Evolutionary conservation across 2,888 invertebrate species (phyloP), one percentile per base, ranked within the genome.

Genomic region (Hemaris fuciformis): DNA sequence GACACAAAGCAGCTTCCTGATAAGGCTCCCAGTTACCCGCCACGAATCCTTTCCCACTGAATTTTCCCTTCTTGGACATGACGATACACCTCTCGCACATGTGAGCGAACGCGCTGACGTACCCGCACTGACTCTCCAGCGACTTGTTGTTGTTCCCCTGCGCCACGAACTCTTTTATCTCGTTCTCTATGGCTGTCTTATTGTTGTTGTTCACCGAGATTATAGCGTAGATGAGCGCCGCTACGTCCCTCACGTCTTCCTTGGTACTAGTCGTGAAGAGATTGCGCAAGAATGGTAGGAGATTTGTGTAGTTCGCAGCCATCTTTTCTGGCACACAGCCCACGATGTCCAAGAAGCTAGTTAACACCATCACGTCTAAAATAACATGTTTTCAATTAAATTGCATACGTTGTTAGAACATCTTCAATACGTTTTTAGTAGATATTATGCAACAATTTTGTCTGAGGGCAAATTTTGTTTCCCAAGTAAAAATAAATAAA

Each of bases 321-420:
- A 97, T 93, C 62, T 94, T 87, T 22, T 95, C 94, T 0, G 97
- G 96, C 8, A 96, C 94, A 64, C 96, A 96, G 43, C 97, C 97
- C n/a, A 98, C 93, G 22, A 97, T 93, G 87, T 98, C 98, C 69
- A 97, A 91, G 77, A 98, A 93, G 71, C 96, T 97, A 61, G 95
- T 95, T 59, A 98, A 83, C 0, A 95, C 91, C 85, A 94, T 94
- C 48, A 94, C 80, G 74, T 94, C 95, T 95, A 78, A 1, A 81
- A 79, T 23, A 7, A 34, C 3, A 38, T 48, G 1, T 48, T 3
- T 25, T 34, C 57, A 58, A 13, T 25, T 13, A 31, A 0, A 45
- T 22, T 2, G 13, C 45, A 10, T 5, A 18, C 15, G 6, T 13
- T 38, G 8, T 6, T 6, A 38, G 38, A 38, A 8, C n/a, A n/a